Base-by-base conservation (phyloP, 2,888 invertebrate genomes). In the Oeneis ivallda region DNA sequence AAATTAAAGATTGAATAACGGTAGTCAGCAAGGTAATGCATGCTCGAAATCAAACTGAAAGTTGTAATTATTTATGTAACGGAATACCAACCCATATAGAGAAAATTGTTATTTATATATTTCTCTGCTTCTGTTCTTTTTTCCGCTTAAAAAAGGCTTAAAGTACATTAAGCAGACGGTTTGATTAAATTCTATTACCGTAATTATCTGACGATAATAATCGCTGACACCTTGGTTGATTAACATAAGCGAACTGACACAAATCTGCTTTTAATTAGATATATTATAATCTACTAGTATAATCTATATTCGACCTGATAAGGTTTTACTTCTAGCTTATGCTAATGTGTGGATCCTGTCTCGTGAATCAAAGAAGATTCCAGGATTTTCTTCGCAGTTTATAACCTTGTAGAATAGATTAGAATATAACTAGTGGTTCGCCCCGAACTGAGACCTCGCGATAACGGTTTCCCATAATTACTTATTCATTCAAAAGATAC, bases 221-320 rank as follows among this genome's bases (percentile, higher is more conserved):
- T 64, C 53, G 13, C 54, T 39, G 39, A 37, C 59, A 41, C 17
- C 45, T 61, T 39, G 43, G 26, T 58, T 61, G 61, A 68, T 65
- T 68, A 61, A 66, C 57, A 56, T 58, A 34, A 69, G 53, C 50
- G 41, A 56, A 59, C 53, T 65, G 63, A 63, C 68, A 53, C 50
- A 62, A 53, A 43, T 50, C 54, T 17, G 50, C 43, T 34, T 32
- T 50, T 65, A 62, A 66, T 66, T 62, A 66, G 37, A 59, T 58
- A 47, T 58, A n/a, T n/a, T n/a, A n/a, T n/a, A n/a, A n/a, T n/a
- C n/a, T n/a, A n/a, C n/a, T n/a, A n/a, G n/a, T n/a, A 57, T 56
- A 57, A 50, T 62, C 54, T 52, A 49, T 59, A 67, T 54, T 62
- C 56, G 52, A 58, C 52, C 34, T 59, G 64, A 64, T 59, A 59